Evolutionary conservation across 2,113 vertebrate species (phyloP), one percentile per base, ranked within the genome.

Genomic region (Bubalus kerabau): DNA sequence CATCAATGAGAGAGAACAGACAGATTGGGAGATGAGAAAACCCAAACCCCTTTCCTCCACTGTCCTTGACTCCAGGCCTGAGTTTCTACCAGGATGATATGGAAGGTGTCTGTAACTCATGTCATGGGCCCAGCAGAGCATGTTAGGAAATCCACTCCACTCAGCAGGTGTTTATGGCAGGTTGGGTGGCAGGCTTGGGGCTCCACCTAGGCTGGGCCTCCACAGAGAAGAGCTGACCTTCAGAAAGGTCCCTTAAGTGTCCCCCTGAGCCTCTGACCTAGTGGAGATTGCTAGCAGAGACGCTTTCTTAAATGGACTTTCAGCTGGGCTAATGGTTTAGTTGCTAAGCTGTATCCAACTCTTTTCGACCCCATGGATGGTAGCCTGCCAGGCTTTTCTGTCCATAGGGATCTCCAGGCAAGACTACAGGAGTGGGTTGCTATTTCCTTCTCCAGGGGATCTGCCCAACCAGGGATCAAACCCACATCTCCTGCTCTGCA

Each of bases 81-180:
- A 48, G 43, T 32, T 30, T n/a, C 32, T 50, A 21, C 62, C n/a
- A 11, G 59, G 62, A 54, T 0, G 7, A 3, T 1, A 24, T 0
- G 21, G 57, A 52, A 3, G 19, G 36, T 14, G 17, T 48, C 43
- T 57, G 9, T 30, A 46, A 48, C 46, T 94, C 36, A 23, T 2
- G n/a, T 24, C 83, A 74, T 17, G 6, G 46, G 48, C n/a, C 36
- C 56, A 7, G 28, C 19, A 24, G 52, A 43, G 43, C 40, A 57
- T 10, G 11, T 76, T 10, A 54, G 36, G 24, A 83, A 74, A 67
- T 46, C 30, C 17, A 11, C 7, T 23, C 30, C 15, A 13, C 9
- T 71, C 16, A 19, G 59, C 26, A 59, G 30, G 56, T 7, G 26
- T 23, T 28, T 11, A 12, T 19, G 26, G 83, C 60, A 48, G 28